Percentiles rank a stretch among this genome's conserved stretches.
Conservation (phyloP, 2,888 invertebrate species). For the Dynastes maya region DNA sequence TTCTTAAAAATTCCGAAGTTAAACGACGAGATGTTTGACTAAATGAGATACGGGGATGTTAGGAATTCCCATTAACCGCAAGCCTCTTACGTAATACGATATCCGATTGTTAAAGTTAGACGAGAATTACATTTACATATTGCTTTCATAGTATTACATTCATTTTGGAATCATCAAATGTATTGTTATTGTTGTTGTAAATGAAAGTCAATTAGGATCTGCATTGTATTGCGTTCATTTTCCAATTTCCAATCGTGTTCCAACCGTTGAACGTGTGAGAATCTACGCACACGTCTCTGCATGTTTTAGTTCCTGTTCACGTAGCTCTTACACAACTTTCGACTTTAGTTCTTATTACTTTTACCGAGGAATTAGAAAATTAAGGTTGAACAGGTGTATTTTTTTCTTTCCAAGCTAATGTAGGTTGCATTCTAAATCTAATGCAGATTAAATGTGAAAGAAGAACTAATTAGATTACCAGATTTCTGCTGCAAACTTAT, state of each 20-base stretch:
- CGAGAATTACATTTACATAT: background rate
- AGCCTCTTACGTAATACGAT: background rate
- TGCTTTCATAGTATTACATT: background rate
- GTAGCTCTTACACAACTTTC: constrained; percentile 8
- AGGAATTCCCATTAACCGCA: constrained; percentile 1
- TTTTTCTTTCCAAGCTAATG: background rate
- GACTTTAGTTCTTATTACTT: constrained; percentile 21
- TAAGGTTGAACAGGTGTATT: background rate
- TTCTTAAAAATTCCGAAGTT: constrained; percentile 38
- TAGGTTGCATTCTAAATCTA: background rate
- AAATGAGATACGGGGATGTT: background rate
- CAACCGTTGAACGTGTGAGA: background rate
- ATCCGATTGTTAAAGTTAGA: background rate
- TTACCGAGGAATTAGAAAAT: constrained; percentile 32
- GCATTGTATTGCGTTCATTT: background rate
- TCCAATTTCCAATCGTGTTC: background rate
- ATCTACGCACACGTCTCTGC: no score
- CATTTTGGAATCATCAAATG: background rate
- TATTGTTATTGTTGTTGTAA: background rate
- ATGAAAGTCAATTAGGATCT: constrained; percentile 12
- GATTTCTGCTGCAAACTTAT: no score
- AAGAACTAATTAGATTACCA: no score
- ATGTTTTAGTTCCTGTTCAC: background rate
- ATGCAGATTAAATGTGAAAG: no score
- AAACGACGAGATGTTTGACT: background rate